phyloP scores from a whole-genome alignment of 1,140 invertebrate genomes.

The Triops cancriformis region DNA sequence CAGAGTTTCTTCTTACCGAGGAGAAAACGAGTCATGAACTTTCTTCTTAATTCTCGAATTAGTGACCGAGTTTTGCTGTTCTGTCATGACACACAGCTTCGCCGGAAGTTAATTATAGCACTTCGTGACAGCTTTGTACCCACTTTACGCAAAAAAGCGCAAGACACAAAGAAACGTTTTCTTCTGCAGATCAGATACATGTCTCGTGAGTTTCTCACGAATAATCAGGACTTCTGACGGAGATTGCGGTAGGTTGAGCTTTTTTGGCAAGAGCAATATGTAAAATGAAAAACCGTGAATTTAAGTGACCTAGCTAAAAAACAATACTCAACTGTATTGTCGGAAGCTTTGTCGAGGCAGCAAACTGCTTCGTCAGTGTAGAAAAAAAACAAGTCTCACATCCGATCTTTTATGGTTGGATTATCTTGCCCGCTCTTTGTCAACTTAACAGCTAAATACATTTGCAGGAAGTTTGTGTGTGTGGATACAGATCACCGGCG shows the following conservation, averaged over 20 bases:
- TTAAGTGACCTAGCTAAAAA: not conserved
- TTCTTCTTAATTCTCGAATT: not conserved
- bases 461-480: not conserved
- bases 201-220: not conserved
- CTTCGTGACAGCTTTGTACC: not conserved
- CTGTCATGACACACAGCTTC: not conserved
- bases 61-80: not conserved
- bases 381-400: not conserved
- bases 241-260: not conserved
- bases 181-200: not conserved
- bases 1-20: not conserved
- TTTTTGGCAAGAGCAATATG: not conserved
- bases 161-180: not conserved
- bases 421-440: not conserved
- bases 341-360: not conserved
- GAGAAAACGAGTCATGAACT: not conserved
- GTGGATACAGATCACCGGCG: too few species aligned
- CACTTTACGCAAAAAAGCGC: not conserved
- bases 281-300: not conserved
- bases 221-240: not conserved
- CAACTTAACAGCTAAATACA: not conserved
- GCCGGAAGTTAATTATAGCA: not conserved
- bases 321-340: not conserved
- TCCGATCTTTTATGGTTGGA: not conserved
- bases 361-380: not conserved